Base-by-base conservation (phyloP, 2,888 invertebrate genomes). In the Ochropleura plecta region DNA sequence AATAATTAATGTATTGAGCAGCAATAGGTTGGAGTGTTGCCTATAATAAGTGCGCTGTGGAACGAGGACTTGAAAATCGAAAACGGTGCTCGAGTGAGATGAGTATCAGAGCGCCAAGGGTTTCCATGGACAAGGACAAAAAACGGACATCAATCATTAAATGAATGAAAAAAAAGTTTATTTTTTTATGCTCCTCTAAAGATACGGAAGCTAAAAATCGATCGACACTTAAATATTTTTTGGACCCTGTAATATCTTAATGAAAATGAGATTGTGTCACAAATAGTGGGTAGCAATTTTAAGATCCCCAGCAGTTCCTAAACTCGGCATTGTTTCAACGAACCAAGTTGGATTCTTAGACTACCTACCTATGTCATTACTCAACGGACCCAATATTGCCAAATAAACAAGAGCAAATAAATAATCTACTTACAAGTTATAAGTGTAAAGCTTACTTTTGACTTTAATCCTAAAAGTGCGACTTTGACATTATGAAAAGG, bases 401-500 rank as follows among this genome's bases (percentile, higher is more conserved):
- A 30, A 63, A 65, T 72, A 59, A 70, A 53, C 46, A 42, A 51
- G 55, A 68, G 51, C 42, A 57, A 10, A 20, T 20, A 64, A 14
- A 7, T 18, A 16, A 76, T 46, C 53, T 65, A 40, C 57, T 14
- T 30, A 59, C 16, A 51, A 10, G 42, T 42, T 30, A 51, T 42
- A 67, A 46, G 49, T 40, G 49, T 40, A 40, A 57, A 68, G 53
- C 46, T 66, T 60, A 48, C 49, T 76, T 70, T 72, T 63, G 66
- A 55, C 30, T 55, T 44, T 44, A 76, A 73, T 72, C 30, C 65
- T 70, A 76, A 78, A 81, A 64, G 67, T 68, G 42, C 44, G 6
- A 67, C 68, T 84, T 78, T 86, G 76, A 84, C 79, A 74, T 77
- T 76, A 81, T 55, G 4, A 48, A 51, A 71, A 73, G 30, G 20